A percentile compares a stretch with the other conserved stretches of the same genome.
phyloP scores from a whole-genome alignment of 2,797 vertebrate species.

The Alcedo atthis region DNA sequence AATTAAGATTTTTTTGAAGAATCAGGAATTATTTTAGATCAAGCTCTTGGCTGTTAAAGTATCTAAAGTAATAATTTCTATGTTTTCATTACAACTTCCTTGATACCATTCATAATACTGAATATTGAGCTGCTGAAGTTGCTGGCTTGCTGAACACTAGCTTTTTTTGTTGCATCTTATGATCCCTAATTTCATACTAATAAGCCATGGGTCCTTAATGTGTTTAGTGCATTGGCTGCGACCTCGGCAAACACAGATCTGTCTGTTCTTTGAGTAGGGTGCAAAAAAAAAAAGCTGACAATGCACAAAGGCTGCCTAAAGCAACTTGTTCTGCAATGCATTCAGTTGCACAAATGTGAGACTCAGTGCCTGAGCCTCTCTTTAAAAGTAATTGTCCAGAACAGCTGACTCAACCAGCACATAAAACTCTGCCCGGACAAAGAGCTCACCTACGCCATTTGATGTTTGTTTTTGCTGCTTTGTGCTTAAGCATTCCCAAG shows the following conservation, averaged over 20 bases:
- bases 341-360: not conserved
- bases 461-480: not conserved
- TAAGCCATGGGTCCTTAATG: slow-evolving; percentile 1
- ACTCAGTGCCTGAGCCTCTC: slow-evolving; percentile 18
- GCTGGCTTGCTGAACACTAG: slow-evolving; percentile 28
- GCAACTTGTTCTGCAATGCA: slow-evolving; percentile 16
- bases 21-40: slow-evolving; percentile 44
- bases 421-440: slow-evolving; percentile 18
- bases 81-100: slow-evolving; percentile 19
- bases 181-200: slow-evolving; percentile 48
- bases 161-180: slow-evolving; percentile 57
- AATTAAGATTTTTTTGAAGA: slow-evolving; percentile 54
- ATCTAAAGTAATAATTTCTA: not conserved
- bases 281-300: slow-evolving; percentile 19
- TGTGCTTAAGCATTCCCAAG: not conserved
- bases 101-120: not conserved
- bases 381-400: slow-evolving; percentile 35
- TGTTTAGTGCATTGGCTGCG: slow-evolving; percentile 23
- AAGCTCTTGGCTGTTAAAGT: slow-evolving; percentile 22
- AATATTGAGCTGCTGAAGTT: not conserved
- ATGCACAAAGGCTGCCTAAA: slow-evolving; percentile 9
- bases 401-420: slow-evolving; percentile 49
- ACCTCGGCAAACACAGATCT: not conserved
- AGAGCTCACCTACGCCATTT: not conserved
- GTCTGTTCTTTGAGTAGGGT: slow-evolving; percentile 11